These are phyloP conservation scores for Malurus cyaneus DNA, from an alignment of 2,113 vertebrate genomes.

Conservation along the genomic window DNA sequence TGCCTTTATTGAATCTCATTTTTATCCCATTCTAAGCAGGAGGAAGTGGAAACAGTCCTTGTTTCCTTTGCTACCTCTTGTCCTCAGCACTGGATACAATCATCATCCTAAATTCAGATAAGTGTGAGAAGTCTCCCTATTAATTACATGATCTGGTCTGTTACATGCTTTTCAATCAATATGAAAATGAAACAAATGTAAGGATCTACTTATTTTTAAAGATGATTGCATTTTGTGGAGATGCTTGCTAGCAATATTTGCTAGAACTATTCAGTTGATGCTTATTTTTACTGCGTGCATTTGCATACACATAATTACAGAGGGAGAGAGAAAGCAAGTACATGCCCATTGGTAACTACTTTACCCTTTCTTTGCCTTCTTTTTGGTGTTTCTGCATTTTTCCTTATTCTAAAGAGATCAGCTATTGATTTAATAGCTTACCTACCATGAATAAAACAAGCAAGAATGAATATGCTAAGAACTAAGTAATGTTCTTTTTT, in stretches of 20 bases:
- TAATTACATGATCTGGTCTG: background rate
- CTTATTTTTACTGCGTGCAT: background rate
- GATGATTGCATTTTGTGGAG: background rate
- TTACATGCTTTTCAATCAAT: background rate
- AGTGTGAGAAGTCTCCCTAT: background rate
- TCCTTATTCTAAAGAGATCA: background rate
- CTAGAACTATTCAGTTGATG: background rate
- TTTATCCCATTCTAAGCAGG: background rate
- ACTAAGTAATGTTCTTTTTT: rapidly evolving
- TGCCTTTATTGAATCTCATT: background rate
- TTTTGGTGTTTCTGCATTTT: background rate
- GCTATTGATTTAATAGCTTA: background rate
- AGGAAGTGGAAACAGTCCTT: background rate
- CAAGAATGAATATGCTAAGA: background rate
- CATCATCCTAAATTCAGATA: background rate
- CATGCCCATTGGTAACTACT: background rate
- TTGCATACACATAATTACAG: rapidly evolving
- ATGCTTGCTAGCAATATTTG: background rate
- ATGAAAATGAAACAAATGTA: background rate
- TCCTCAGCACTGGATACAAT: background rate
- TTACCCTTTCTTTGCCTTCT: background rate
- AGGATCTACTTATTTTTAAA: background rate
- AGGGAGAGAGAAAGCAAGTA: background rate
- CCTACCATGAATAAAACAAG: background rate
- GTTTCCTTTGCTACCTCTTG: background rate